A percentile compares a stretch with the other conserved stretches of the same genome.
These are phyloP conservation scores for Melanotus villosus DNA, from an alignment of 2,888 invertebrate species.

Conservation along the genomic window DNA sequence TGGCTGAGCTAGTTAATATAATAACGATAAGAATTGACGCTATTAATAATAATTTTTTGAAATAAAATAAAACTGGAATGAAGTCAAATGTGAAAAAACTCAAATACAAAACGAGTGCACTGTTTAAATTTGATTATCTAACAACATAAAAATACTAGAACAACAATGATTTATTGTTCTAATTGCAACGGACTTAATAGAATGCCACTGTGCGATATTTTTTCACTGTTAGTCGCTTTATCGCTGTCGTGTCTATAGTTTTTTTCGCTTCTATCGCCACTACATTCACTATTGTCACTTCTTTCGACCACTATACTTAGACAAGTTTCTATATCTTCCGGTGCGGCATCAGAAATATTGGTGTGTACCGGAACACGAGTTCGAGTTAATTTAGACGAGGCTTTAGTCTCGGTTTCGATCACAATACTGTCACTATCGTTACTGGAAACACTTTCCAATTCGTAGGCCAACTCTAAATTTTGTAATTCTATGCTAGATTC, in stretches of 20 bases:
- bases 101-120: conserved; percentile 16
- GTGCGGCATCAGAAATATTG: conserved; percentile 40
- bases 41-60: no score
- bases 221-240: conserved; percentile 53
- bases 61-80: no score
- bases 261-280: conserved; percentile 50
- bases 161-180: conserved; percentile 67
- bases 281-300: conserved; percentile 59
- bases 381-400: conserved; percentile 60
- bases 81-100: no score
- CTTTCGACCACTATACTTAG: conserved; percentile 67
- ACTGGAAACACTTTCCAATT: conserved; percentile 65
- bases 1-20: no score
- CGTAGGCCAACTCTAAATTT: conserved; percentile 63
- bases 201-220: conserved; percentile 71
- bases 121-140: conserved; percentile 31
- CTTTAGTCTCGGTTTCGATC: conserved; percentile 43
- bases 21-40: no score
- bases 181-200: conserved; percentile 77
- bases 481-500: conserved; percentile 68
- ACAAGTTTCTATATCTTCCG: conserved; percentile 52
- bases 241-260: conserved; percentile 29
- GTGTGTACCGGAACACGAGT: conserved; percentile 59
- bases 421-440: conserved; percentile 55
- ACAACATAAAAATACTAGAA: conserved; percentile 34